Evolutionary conservation across 2,113 vertebrate species (phyloP).

Genomic region (Elephantulus edwardii): DNA sequence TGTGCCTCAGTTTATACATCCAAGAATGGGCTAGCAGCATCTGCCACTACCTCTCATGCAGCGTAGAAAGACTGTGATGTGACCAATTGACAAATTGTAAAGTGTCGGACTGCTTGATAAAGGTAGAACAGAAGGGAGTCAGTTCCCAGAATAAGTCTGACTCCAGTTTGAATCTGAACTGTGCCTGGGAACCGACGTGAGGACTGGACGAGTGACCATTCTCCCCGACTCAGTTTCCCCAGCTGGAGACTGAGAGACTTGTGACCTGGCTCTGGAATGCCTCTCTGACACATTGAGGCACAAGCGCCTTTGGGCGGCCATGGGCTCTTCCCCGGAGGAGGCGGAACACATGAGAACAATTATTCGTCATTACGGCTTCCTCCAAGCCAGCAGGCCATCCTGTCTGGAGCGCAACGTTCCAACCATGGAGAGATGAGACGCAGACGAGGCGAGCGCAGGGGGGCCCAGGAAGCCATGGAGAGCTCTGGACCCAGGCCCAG

Average conservation of each 20-base stretch:
- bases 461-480: background rate
- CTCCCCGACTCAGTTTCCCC: too few relatives aligned
- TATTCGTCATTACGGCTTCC: background rate
- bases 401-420: accelerated
- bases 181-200: accelerated
- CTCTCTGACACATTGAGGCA: accelerated
- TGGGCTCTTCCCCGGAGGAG: background rate
- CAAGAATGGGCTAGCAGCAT: accelerated
- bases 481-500: too few relatives aligned
- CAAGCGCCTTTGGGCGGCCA: accelerated
- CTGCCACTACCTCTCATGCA: accelerated
- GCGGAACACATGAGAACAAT: accelerated
- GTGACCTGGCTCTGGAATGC: accelerated
- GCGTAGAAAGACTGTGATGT: background rate
- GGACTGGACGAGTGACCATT: accelerated
- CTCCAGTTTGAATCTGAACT: too few relatives aligned
- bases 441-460: background rate
- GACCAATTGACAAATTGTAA: background rate
- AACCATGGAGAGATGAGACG: accelerated
- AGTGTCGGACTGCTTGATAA: too few relatives aligned
- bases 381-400: background rate
- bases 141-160: background rate
- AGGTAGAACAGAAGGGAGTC: too few relatives aligned
- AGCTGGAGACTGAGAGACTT: background rate
- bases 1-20: background rate